Evolutionary conservation across 2,797 vertebrate species (phyloP).

Genomic region (Furcifer pardalis): DNA sequence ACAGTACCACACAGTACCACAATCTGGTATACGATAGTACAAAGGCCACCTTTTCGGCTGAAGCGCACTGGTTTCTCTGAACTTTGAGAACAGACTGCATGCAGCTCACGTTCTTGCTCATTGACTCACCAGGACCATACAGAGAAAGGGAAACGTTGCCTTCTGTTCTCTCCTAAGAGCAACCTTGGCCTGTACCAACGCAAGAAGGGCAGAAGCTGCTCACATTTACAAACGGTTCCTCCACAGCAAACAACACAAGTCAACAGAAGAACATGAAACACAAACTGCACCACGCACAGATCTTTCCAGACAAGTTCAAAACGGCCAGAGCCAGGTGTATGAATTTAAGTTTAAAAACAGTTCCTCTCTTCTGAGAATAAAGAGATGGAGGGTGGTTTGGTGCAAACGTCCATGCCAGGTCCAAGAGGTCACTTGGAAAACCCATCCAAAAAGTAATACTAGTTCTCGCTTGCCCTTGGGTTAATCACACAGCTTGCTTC

Average conservation of each 20-base stretch:
- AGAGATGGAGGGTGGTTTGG: constrained; percentile 66
- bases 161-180: background rate
- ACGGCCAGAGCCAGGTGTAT: constrained; percentile 65
- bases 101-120: background rate
- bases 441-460: constrained; percentile 42
- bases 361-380: constrained; percentile 66
- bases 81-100: background rate
- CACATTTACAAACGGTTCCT: constrained; percentile 12
- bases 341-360: constrained; percentile 77
- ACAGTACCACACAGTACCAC: constrained; percentile 4
- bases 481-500: background rate
- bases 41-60: constrained; percentile 35
- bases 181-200: background rate
- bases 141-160: background rate
- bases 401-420: constrained; percentile 53
- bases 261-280: constrained; percentile 60
- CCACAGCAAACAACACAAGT: constrained; percentile 63
- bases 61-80: constrained; percentile 29
- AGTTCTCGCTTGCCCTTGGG: constrained; percentile 50
- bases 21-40: background rate
- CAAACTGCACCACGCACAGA: constrained; percentile 59
- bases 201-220: background rate
- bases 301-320: constrained; percentile 60
- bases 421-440: constrained; percentile 40
- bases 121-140: background rate